Evolutionary conservation across 2,888 invertebrate genomes (phyloP), one percentile per base, ranked within the genome.

Genomic region (Flexamia atlantica): DNA sequence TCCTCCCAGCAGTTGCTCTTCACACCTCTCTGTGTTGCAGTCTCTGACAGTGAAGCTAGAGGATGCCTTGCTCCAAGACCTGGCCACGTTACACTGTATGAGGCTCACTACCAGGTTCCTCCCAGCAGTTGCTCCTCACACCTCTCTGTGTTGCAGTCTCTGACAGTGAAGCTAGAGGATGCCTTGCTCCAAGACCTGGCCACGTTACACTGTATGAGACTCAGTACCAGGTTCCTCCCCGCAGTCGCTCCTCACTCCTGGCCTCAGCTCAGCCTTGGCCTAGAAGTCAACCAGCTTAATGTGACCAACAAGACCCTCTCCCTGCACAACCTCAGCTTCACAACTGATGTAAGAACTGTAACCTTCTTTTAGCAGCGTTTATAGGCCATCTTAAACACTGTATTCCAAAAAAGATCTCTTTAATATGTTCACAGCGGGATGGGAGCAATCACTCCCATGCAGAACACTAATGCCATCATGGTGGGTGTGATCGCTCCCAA

Each of bases 41-140:
- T 57, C 94, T 90, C 94, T 95, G 89, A 93, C 92, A 88, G 91
- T 95, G 87, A 94, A 93, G 90, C 92, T 96, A 87, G 95, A 95
- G 88, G 93, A 94, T 86, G 95, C 95, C 0, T 93, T 92, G 36
- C 90, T 96, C 84, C 93, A 94, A 88, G 95, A 94, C 88, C 94
- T 93, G 88, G 94, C 95, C 84, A 93, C 93, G 60, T 91, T 95
- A 87, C 93, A 94, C 88, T 92, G 93, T 86, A 91, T 95, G 88
- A 93, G 93, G 88, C 92, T 95, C n/a, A 85, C 85, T 28, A 79
- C 85, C 17, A 83, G 85, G 72, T 87, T 87, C 81, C 57, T 40
- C 30, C 82, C 84, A 23, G 76, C 64, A 10, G 64, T 80, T 68
- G 70, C 53, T 83, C 79, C 60, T 46, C 46, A 10, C 46, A 46